phyloP scores from a whole-genome alignment of 2,113 vertebrate species.

The Pongo pygmaeus region DNA sequence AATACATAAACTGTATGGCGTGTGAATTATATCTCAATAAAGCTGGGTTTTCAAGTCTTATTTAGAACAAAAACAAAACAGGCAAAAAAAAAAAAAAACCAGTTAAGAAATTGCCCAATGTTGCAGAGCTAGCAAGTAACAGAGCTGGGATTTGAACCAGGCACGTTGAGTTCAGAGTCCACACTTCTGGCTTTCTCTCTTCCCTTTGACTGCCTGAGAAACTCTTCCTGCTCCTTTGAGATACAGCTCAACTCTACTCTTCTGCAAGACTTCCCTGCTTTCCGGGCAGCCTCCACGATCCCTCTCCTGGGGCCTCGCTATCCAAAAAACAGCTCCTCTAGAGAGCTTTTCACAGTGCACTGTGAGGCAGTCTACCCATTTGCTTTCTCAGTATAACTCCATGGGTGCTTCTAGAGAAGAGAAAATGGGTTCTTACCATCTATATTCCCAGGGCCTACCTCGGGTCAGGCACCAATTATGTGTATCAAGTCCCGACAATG shows the following conservation, averaged over 20 bases:
- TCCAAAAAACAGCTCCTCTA: neutral
- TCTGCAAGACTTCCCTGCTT: neutral
- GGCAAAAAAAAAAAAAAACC: neutral
- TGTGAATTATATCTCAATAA: neutral
- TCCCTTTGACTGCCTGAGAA: neutral
- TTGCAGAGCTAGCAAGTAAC: neutral
- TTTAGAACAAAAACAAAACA: neutral
- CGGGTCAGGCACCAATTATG: rapidly evolving
- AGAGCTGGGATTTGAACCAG: neutral
- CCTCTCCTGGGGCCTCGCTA: neutral
- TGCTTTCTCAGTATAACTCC: neutral
- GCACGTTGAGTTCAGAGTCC: neutral
- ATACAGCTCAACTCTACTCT: neutral
- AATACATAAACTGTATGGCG: neutral
- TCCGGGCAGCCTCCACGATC: neutral
- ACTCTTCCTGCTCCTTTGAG: neutral
- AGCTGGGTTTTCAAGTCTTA: neutral
- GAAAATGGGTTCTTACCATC: neutral
- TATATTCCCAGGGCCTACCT: neutral
- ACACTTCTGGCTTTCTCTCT: neutral
- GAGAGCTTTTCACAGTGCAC: neutral
- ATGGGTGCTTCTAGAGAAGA: neutral
- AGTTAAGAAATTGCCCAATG: neutral
- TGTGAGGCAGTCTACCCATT: rapidly evolving
- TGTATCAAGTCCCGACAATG: neutral